Base-by-base conservation (phyloP, 2,113 vertebrate species). In the Lepus timidus region DNA sequence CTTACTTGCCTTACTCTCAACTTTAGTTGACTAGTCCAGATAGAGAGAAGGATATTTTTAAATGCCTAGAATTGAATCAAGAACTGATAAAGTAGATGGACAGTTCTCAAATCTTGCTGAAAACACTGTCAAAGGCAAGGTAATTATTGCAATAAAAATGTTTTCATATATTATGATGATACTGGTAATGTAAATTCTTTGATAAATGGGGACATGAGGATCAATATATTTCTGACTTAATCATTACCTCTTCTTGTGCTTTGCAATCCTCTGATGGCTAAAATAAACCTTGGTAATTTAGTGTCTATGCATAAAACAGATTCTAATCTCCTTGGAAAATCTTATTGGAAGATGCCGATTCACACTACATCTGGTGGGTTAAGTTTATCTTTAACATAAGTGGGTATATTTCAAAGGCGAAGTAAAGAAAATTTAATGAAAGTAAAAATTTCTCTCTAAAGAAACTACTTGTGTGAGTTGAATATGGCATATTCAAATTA, bases 401-500 rank as follows among this genome's bases (percentile, higher is more conserved):
- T 36, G 70, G 22, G 22, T 88, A 64, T 73, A 89, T 90, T 97
- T 97, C 83, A 90, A 94, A 96, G 71, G 76, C 76, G 27, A 90
- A 39, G 13, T 90, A 61, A 89, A 84, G 92, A 96, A 65, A 92
- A 95, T 23, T 89, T 58, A 49, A 73, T 39, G 27, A 90, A 97
- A 95, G 96, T 89, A 70, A 25, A 55, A 93, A 33, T 85, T 95
- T 94, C 51, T 91, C 85, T 90, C 16, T 85, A 96, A 93, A 87
- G 49, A 23, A 62, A 96, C 51, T 92, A 71, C 64, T 88, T 95
- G 27, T 4, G 68, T 87, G 85, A 97, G 23, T 94, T 94, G 93
- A 91, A 82, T 17, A n/a, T 9, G 62, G 80, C 85, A 65, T 96
- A 96, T 95, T 96, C 75, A 95, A 96, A 97, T 97, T 95, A 96